Evolutionary conservation across 2,888 invertebrate genomes (phyloP).

Genomic region (Drosophila heteroneura): DNA sequence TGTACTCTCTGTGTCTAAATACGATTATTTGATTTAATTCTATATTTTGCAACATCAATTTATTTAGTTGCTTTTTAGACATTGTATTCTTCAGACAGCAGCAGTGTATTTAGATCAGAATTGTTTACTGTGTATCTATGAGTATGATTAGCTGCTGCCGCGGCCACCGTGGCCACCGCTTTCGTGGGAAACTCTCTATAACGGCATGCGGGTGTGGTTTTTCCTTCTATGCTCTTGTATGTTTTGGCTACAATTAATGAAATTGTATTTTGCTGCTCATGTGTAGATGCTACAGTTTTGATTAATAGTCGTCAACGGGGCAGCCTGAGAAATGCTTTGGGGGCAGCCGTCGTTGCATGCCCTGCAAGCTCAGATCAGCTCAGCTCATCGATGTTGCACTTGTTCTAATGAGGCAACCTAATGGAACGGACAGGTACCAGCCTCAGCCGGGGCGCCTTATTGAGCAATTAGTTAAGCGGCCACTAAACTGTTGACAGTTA

Average conservation of each 20-base stretch:
- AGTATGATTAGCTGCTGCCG: constrained; percentile 41
- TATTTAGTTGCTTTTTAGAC: not conserved
- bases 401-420: constrained; percentile 65
- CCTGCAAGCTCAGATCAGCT: constrained; percentile 20
- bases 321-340: constrained; percentile 59
- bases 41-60: not conserved
- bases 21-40: not conserved
- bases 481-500: constrained; percentile 75
- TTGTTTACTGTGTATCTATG: constrained; percentile 10
- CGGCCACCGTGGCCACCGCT: constrained; percentile 36
- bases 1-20: not conserved
- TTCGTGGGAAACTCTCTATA: constrained; percentile 82
- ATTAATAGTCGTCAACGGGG: constrained; percentile 67
- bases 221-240: constrained; percentile 54
- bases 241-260: constrained; percentile 78
- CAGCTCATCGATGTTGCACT: constrained; percentile 54
- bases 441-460: constrained; percentile 47
- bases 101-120: not conserved
- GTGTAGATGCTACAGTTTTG: constrained; percentile 60
- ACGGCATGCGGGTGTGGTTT: constrained; percentile 83
- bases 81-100: not conserved
- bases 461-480: constrained; percentile 74
- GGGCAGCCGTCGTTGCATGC: constrained; percentile 49
- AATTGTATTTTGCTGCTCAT: constrained; percentile 62
- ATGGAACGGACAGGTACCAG: constrained; percentile 31